Conservation (phyloP, 2,113 vertebrate genomes). For the Cynoglossus semilaevis region DNA sequence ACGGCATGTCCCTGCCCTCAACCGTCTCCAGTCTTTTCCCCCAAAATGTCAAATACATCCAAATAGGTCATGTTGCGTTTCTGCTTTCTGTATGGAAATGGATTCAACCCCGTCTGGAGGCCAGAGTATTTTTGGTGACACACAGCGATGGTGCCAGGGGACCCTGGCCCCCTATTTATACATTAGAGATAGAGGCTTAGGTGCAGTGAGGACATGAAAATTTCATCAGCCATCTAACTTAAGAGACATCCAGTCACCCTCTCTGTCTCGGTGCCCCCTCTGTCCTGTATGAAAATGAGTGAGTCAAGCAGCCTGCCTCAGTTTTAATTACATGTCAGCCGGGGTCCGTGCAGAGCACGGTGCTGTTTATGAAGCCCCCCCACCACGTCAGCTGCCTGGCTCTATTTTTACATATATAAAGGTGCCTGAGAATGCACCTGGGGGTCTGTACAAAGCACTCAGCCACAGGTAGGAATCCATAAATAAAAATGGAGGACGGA, state of each 20-base stretch:
- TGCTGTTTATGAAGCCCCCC: constrained; percentile 31
- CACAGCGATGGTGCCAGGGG: constrained; percentile 4
- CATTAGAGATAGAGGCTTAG: constrained; percentile 29
- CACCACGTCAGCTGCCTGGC: constrained; percentile 1
- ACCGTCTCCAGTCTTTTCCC: constrained; percentile 48
- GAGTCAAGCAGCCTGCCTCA: constrained; percentile 29
- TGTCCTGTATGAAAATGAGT: constrained; percentile 49
- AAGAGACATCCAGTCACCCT: constrained; percentile 24
- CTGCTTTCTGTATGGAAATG: constrained; percentile 72
- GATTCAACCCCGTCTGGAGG: constrained; percentile 62
- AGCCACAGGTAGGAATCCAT: constrained; percentile 16
- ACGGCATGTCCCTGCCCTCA: constrained; percentile 41
- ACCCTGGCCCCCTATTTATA: constrained; percentile 43
- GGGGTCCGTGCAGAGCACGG: constrained; percentile 30
- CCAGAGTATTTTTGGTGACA: constrained; percentile 45
- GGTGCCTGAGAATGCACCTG: not conserved
- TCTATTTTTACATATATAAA: constrained; percentile 1
- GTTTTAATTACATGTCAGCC: constrained; percentile 65
- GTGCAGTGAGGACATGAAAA: constrained; percentile 49
- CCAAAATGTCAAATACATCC: constrained; percentile 74
- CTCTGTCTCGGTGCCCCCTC: constrained; percentile 26
- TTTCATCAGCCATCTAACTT: constrained; percentile 56
- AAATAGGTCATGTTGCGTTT: constrained; percentile 47
- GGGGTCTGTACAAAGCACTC: constrained; percentile 6
- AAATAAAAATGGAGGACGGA: constrained; percentile 19